Conservation (phyloP, 2,888 invertebrate species). For the Drosophila tanythrix region DNA sequence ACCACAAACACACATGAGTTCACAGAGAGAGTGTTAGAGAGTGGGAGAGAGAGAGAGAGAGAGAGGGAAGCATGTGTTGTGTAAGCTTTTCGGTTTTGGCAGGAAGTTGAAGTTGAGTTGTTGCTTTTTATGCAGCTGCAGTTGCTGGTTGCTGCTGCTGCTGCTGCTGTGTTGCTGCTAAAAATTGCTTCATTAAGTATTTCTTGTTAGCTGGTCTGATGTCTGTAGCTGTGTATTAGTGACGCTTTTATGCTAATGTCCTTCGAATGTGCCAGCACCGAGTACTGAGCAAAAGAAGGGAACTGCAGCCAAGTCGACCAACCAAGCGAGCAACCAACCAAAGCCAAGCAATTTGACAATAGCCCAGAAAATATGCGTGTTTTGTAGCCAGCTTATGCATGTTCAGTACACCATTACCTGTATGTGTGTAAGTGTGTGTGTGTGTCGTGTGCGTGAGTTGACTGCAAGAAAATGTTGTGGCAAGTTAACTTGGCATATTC, state of each 20-base stretch:
- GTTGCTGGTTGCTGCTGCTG: conserved; percentile 26
- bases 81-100: conserved; percentile 71
- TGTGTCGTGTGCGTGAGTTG: conserved; percentile 21
- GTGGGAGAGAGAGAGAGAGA: not conserved
- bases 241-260: conserved; percentile 80
- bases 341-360: conserved; percentile 51
- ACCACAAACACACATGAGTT: conserved; percentile 32
- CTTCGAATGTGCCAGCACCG: conserved; percentile 59
- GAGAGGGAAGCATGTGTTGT: not conserved
- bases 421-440: not conserved
- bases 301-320: conserved; percentile 30
- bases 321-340: not conserved
- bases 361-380: conserved; percentile 57
- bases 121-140: conserved; percentile 74
- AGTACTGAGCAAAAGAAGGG: conserved; percentile 18
- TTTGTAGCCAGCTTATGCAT: conserved; percentile 60
- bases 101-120: conserved; percentile 67
- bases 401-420: conserved; percentile 32
- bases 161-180: conserved; percentile 57
- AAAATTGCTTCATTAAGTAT: conserved; percentile 82
- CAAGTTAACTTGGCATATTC: conserved; percentile 56
- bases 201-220: conserved; percentile 65
- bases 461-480: conserved; percentile 53
- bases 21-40: not conserved
- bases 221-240: conserved; percentile 71